Percentiles rank a stretch among this genome's conserved stretches.
Evolutionary conservation across 2,797 vertebrate genomes (phyloP).

Genomic region (Epinephelus malabaricus): DNA sequence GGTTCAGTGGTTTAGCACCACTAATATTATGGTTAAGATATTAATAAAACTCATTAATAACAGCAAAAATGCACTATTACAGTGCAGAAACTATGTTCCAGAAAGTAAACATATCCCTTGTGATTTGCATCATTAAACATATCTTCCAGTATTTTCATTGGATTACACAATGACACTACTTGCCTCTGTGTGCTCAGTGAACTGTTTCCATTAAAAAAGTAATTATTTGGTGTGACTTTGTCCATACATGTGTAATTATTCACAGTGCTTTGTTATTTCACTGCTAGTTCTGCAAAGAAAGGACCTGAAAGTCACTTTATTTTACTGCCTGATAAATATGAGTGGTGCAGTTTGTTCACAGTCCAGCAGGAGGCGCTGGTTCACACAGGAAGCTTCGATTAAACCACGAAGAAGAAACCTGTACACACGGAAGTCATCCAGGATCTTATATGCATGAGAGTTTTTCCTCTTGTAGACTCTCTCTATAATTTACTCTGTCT

Average conservation of each 20-base stretch:
- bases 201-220: not conserved
- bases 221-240: not conserved
- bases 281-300: not conserved
- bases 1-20: no score
- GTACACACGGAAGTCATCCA: slow-evolving; percentile 80
- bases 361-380: slow-evolving; percentile 57
- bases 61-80: not conserved
- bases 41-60: no score
- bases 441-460: slow-evolving; percentile 23
- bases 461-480: not conserved
- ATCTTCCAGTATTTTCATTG: not conserved
- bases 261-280: no score
- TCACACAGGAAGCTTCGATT: rapidly evolving
- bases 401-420: slow-evolving; percentile 54
- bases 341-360: not conserved
- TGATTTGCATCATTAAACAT: not conserved
- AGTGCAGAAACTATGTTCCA: not conserved
- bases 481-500: not conserved
- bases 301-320: not conserved
- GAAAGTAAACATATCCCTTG: not conserved
- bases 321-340: not conserved
- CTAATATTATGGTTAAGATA: no score
- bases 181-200: no score
- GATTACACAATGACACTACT: no score
- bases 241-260: not conserved